Evolutionary conservation across 2,888 invertebrate genomes (phyloP).

Genomic region (Saturnia japonica): DNA sequence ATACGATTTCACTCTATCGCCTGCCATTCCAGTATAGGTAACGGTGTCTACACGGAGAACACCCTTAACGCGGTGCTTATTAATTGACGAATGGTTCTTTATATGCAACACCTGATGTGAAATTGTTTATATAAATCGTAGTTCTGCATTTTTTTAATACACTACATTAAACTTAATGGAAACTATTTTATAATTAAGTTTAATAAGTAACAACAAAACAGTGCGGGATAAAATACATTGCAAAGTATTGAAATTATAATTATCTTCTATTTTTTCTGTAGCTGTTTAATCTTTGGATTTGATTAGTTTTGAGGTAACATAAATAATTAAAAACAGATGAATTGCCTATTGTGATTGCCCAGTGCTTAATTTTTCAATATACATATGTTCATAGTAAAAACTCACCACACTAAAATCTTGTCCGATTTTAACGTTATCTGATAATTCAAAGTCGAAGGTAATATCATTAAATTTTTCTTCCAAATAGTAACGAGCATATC

Average conservation of each 20-base stretch:
- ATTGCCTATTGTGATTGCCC: no score
- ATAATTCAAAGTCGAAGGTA: constrained; percentile 89
- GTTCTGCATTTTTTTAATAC: background rate
- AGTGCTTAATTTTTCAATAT: background rate
- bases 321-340: background rate
- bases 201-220: background rate
- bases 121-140: background rate
- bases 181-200: background rate
- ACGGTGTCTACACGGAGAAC: constrained; percentile 90
- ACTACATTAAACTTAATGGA: background rate
- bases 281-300: background rate
- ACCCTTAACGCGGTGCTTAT: constrained; percentile 86
- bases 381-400: no score
- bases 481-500: constrained; percentile 93
- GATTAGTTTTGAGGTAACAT: background rate
- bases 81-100: constrained; percentile 85
- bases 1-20: constrained; percentile 87
- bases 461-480: constrained; percentile 95
- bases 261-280: background rate
- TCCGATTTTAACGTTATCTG: constrained; percentile 93
- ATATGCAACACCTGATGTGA: constrained; percentile 83
- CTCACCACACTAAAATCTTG: constrained; percentile 88
- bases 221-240: background rate
- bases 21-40: constrained; percentile 90
- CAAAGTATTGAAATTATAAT: background rate